Conservation (phyloP, 2,888 invertebrate species). For the Anagyrus pseudococci region DNA sequence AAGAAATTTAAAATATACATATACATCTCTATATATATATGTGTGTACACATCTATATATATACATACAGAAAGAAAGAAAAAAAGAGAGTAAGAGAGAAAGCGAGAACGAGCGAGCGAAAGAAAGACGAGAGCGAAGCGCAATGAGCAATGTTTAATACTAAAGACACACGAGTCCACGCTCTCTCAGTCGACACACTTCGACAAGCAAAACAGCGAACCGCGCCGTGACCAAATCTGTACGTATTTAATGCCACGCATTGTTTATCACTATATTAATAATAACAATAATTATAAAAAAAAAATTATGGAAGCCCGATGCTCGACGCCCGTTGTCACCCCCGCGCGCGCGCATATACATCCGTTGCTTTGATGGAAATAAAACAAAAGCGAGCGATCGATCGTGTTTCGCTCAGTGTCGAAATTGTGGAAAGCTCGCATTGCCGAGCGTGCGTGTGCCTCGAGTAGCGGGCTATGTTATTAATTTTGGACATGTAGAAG, state of each 20-base stretch:
- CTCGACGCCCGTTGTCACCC: conserved; percentile 20
- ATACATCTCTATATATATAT: too few species aligned
- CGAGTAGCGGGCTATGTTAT: conserved; percentile 4
- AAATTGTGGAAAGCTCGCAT: too few species aligned
- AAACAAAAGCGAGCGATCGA: too few species aligned
- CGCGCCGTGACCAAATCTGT: conserved; percentile 48
- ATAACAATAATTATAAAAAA: conserved; percentile 24
- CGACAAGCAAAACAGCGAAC: conserved; percentile 47
- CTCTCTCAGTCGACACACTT: conserved; percentile 32
- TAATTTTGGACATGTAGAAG: conserved; percentile 55
- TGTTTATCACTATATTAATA: conserved; percentile 39
- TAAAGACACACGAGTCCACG: too few species aligned
- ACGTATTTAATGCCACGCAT: conserved; percentile 58
- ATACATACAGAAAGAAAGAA: conserved; percentile 22
- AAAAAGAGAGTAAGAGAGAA: not conserved
- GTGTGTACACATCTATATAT: too few species aligned
- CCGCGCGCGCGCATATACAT: not conserved
- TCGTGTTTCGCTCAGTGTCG: too few species aligned
- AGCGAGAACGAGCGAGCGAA: not conserved
- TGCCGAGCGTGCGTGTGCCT: too few species aligned
- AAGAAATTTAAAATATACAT: conserved; percentile 41
- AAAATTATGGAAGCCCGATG: conserved; percentile 25
- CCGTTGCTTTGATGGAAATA: not conserved
- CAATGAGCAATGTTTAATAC: too few species aligned
- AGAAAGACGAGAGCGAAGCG: too few species aligned